Evolutionary conservation across 1,140 invertebrate genomes (phyloP).

Genomic region (Druon quercuslanigerum): DNA sequence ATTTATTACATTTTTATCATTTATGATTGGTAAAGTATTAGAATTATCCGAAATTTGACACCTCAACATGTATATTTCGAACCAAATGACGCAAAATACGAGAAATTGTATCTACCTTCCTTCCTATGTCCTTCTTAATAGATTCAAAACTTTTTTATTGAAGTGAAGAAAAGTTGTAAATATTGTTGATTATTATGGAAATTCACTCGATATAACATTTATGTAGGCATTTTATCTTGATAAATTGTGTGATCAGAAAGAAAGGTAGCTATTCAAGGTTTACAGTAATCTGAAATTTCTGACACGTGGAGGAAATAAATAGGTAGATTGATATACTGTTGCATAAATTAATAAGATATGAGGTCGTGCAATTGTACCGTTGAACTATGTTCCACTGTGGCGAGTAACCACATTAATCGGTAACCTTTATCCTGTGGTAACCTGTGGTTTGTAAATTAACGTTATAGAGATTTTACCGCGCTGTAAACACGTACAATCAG

Average conservation of each 20-base stretch:
- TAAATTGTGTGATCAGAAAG: not conserved
- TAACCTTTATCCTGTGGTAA: slow-evolving; percentile 14
- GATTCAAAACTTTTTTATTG: no score
- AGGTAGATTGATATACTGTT: slow-evolving; percentile 6
- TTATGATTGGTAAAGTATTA: no score
- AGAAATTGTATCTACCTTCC: no score
- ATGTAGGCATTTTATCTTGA: no score
- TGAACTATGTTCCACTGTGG: slow-evolving; percentile 17
- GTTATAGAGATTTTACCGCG: not conserved
- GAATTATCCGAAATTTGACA: no score
- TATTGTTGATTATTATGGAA: no score
- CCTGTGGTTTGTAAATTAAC: not conserved
- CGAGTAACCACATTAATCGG: slow-evolving; percentile 3
- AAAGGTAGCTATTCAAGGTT: not conserved
- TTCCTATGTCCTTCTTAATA: no score
- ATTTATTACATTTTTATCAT: no score
- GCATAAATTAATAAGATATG: slow-evolving; percentile 16
- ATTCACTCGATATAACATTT: no score
- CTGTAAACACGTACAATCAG: not conserved
- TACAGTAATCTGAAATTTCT: not conserved
- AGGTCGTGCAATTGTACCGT: slow-evolving; percentile 14
- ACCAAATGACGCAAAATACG: no score
- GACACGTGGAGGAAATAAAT: not conserved
- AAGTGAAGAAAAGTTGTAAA: no score
- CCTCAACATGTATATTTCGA: no score